Evolutionary conservation across 2,113 vertebrate genomes (phyloP).

Genomic region (Okapia johnstoni): DNA sequence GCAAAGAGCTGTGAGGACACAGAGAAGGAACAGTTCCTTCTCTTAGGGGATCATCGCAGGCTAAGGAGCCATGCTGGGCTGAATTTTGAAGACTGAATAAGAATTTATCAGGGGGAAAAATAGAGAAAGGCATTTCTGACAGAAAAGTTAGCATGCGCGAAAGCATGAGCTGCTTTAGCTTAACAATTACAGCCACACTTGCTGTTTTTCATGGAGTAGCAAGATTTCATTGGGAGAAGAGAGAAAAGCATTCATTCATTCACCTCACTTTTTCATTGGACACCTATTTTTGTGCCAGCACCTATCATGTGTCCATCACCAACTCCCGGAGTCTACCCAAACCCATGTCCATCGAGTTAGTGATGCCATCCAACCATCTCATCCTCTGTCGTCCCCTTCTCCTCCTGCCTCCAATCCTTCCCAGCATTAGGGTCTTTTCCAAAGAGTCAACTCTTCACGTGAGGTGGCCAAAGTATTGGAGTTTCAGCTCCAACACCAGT

Average conservation of each 20-base stretch:
- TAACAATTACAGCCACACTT: background rate
- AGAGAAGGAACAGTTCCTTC: background rate
- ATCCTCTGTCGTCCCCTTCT: too few species aligned
- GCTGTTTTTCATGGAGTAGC: background rate
- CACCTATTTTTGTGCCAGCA: background rate
- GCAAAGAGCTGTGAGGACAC: background rate
- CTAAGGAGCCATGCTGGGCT: background rate
- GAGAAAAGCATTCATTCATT: background rate
- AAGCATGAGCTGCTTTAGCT: background rate
- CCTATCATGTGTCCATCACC: fast-evolving
- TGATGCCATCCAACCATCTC: too few species aligned
- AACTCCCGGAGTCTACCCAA: too few species aligned
- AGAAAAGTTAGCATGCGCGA: background rate
- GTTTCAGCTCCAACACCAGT: too few species aligned
- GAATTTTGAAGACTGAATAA: background rate
- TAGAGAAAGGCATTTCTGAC: background rate
- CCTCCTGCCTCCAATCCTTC: too few species aligned
- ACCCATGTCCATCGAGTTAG: too few species aligned
- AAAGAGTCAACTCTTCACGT: too few species aligned
- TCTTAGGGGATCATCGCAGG: background rate
- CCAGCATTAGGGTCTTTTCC: too few species aligned
- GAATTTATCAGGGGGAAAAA: background rate
- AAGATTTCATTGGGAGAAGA: background rate
- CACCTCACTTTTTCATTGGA: background rate
- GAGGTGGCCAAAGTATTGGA: too few species aligned